A percentile compares a stretch with the other conserved stretches of the same genome.
Evolutionary conservation across 2,113 vertebrate species (phyloP).

Genomic region (Perccottus glenii): DNA sequence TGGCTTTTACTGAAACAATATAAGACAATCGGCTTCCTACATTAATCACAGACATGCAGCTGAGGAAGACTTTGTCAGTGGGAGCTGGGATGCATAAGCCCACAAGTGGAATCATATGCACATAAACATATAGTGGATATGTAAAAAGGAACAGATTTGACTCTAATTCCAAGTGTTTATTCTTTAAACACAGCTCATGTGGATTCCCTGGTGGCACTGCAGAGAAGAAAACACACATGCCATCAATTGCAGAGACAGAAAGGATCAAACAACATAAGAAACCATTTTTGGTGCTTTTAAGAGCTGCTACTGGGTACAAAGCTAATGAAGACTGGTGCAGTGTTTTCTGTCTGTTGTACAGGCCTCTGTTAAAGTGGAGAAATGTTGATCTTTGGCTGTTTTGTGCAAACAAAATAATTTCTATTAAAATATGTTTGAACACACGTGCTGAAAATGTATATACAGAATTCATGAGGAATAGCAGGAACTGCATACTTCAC

Average conservation of each 20-base stretch:
- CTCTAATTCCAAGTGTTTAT: conserved; percentile 8
- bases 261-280: conserved; percentile 4
- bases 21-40: conserved; percentile 25
- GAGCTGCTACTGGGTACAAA: conserved; percentile 1
- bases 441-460: too few relatives aligned
- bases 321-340: not conserved
- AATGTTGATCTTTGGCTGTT: too few relatives aligned
- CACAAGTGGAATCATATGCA: not conserved
- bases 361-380: too few relatives aligned
- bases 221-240: conserved; percentile 4
- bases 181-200: conserved; percentile 5
- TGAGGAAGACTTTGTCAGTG: conserved; percentile 13
- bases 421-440: too few relatives aligned
- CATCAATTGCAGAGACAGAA: conserved; percentile 1
- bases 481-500: too few relatives aligned
- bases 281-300: conserved; percentile 7
- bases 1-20: conserved; percentile 28
- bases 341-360: not conserved
- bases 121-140: not conserved
- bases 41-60: conserved; percentile 20
- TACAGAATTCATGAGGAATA: too few relatives aligned
- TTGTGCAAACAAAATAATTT: too few relatives aligned
- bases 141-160: not conserved
- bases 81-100: conserved; percentile 22
- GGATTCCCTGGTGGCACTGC: conserved; percentile 3